Conservation (phyloP, 2,797 vertebrate genomes). For the Apogon talboti region DNA sequence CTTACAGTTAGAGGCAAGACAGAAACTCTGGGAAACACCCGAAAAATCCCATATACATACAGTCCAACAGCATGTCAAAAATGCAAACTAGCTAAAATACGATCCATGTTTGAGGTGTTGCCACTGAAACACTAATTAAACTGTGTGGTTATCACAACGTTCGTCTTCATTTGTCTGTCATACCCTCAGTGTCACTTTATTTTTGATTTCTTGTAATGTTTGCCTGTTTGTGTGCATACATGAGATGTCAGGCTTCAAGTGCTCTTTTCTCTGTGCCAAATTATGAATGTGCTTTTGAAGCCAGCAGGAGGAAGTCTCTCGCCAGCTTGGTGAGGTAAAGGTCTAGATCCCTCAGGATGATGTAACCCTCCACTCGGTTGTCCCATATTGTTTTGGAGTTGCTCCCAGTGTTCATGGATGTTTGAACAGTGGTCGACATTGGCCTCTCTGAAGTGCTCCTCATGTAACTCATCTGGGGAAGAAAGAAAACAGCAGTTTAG, state of each 20-base stretch:
- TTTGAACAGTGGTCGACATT: not conserved
- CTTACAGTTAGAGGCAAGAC: conserved; percentile 51
- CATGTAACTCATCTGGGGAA: conserved; percentile 65
- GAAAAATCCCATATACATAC: conserved; percentile 42
- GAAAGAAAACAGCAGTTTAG: conserved; percentile 17
- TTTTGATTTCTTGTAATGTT: conserved; percentile 4
- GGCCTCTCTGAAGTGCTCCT: conserved; percentile 36
- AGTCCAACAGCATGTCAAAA: conserved; percentile 11
- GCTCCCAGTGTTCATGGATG: not conserved
- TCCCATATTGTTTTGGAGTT: conserved; percentile 66
- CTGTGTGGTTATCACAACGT: not conserved
- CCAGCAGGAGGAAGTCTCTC: conserved; percentile 82
- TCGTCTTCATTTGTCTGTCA: conserved; percentile 1
- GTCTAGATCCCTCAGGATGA: conserved; percentile 84
- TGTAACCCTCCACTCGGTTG: conserved; percentile 78
- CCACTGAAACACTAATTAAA: conserved; percentile 6
- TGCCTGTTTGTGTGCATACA: not conserved
- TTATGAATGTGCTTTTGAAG: conserved; percentile 46
- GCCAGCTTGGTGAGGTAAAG: conserved; percentile 82
- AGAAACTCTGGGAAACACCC: conserved; percentile 81
- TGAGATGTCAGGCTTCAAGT: not conserved
- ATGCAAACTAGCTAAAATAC: not conserved
- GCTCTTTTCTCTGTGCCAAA: not conserved
- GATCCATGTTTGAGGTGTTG: conserved; percentile 3
- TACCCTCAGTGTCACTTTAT: conserved; percentile 5